Evolutionary conservation across 1,140 invertebrate species (phyloP).

Genomic region (Cephus cinctus): DNA sequence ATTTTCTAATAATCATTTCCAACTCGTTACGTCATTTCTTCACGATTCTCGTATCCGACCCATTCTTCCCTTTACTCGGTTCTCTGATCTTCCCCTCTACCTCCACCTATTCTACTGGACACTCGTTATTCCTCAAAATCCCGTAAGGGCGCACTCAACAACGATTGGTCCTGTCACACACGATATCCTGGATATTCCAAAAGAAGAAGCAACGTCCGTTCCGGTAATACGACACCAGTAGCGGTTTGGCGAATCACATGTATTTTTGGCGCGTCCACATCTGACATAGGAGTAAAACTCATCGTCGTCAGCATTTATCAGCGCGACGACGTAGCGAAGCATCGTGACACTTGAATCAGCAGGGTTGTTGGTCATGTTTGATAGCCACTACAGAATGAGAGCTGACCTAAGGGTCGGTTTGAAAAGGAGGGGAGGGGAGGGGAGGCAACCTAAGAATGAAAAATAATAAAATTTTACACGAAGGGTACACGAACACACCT

Average conservation of each 20-base stretch:
- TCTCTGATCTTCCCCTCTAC: too few species aligned
- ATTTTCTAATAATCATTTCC: too few species aligned
- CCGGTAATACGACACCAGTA: slow-evolving; percentile 32
- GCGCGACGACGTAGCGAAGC: background rate
- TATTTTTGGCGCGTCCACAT: slow-evolving; percentile 32
- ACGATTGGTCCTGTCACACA: too few species aligned
- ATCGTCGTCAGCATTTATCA: slow-evolving; percentile 3
- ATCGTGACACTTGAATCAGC: background rate
- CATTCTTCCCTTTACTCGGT: too few species aligned
- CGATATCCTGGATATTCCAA: too few species aligned
- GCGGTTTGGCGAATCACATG: slow-evolving; percentile 19
- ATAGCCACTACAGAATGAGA: too few species aligned
- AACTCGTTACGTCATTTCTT: too few species aligned
- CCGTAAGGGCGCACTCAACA: too few species aligned
- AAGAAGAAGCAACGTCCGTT: background rate
- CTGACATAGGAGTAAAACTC: slow-evolving; percentile 2
- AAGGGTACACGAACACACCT: slow-evolving; percentile 17
- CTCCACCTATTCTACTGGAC: too few species aligned
- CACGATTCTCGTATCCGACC: too few species aligned
- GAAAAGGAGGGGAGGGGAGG: background rate
- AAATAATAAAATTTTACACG: background rate
- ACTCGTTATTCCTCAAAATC: too few species aligned
- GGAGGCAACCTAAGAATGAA: slow-evolving; percentile 21
- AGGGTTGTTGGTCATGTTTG: background rate
- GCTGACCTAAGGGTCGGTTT: background rate